A percentile compares a stretch with the other conserved stretches of the same genome.
Evolutionary conservation across 2,797 vertebrate species (phyloP).

Genomic region (Luscinia luscinia): DNA sequence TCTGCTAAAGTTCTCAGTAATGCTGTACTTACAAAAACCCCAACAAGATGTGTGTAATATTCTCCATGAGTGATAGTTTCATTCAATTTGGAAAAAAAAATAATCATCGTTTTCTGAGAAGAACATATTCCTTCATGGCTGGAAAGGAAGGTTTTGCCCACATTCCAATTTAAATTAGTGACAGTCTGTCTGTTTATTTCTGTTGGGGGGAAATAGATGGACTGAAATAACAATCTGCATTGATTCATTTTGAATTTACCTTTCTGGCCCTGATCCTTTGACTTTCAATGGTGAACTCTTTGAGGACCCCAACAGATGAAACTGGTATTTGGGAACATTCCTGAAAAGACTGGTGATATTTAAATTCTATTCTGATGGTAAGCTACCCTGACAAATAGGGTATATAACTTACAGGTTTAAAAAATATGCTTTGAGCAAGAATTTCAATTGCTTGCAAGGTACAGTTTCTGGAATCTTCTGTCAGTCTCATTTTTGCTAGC

Average conservation of each 20-base stretch:
- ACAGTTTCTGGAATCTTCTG: neutral
- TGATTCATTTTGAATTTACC: neutral
- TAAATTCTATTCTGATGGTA: slow-evolving; percentile 1
- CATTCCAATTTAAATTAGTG: neutral
- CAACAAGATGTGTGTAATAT: neutral
- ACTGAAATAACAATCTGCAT: neutral
- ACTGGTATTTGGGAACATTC: neutral
- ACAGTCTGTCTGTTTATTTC: neutral
- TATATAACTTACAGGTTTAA: neutral
- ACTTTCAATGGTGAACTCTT: neutral
- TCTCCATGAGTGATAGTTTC: neutral
- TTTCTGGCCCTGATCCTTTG: neutral
- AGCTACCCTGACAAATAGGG: neutral
- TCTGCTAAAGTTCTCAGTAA: neutral
- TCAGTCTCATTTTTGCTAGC: neutral
- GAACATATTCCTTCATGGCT: neutral
- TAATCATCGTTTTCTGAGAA: neutral
- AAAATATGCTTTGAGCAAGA: neutral
- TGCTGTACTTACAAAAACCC: neutral
- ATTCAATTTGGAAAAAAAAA: neutral
- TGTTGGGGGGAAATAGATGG: neutral
- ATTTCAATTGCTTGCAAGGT: neutral
- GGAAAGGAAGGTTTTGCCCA: neutral
- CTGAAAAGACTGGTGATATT: neutral
- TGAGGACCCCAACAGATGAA: neutral